Base-by-base conservation (phyloP, 2,888 invertebrate species). In the Drosophila mulleri region DNA sequence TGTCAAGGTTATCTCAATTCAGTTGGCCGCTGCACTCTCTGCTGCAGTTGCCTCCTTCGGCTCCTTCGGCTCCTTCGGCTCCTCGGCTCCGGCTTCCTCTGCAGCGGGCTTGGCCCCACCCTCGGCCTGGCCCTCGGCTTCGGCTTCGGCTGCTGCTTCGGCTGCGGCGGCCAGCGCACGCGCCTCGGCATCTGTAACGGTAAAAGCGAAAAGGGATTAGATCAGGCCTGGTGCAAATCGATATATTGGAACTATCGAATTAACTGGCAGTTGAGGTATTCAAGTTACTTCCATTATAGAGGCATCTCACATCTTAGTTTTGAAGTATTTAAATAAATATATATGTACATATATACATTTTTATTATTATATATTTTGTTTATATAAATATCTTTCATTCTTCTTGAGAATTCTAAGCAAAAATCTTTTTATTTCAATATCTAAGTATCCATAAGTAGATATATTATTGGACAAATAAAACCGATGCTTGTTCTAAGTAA, bases 161-260 rank as follows among this genome's bases (percentile, higher is more conserved):
- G 90, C 88, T 23, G 88, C 90, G 39, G 91, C 89, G 62, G 83
- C 82, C 74, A 87, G 67, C 41, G 91, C 90, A 35, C 91, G 91
- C 47, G 89, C 84, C 70, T 91, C 91, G 56, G 91, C 91, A 82
- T 91, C 91, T 91, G 70, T 6, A 62, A 23, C 32, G 7, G 16
- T 23, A 5, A 12, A 35, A 20, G 2, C 11, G 1, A 35, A 7
- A 18, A 14, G 4, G 0, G 11, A 44, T 44, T 32, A 44, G 44
- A 3, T n/a, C 5, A 1, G 32, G 11, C 4, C 7, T 0, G 1
- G 0, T 2, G 5, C 4, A 6, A 4, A 8, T 0, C 9, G 4
- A 32, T 44, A 1, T 41, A 16, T 29, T 18, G 2, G 18, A 29
- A 26, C 8, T 7, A 9, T 14, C 8, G 14, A 14, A 45, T 14